Base-by-base conservation (phyloP, 92 coral and sea anemone species). In the Scolanthus callimorphus region DNA sequence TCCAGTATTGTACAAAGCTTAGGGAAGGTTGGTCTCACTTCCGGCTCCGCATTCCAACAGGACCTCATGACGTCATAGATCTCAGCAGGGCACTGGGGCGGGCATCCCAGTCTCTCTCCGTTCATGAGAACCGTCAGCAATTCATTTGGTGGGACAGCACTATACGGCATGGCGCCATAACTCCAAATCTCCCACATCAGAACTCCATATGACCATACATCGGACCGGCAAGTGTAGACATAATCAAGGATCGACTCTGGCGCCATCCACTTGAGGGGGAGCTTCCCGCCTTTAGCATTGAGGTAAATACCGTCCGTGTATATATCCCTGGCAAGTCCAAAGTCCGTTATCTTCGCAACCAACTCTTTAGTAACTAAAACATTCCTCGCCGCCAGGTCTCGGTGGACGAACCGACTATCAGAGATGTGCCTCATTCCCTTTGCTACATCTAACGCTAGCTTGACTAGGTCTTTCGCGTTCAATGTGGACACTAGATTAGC, bases 221-320 rank as follows among this genome's bases (percentile, higher is more conserved):
- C 88, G 13, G 88, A 81, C 37, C 57, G 63, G 17, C 84, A 67
- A 4, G 88, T 81, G 67, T 76, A 81, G 29, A 81, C 55, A 55
- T 81, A 82, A 29, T 81, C 83, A 52, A 67, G 72, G 29, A 81
- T 54, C 17, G 78, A 81, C 49, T 81, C 88, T 1, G 88, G 88
- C 12, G 88, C 84, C 88, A 81, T 81, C 88, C 88, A 81, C 20
- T 81, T 81, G 43, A 81, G 47, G 3, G 88, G 88, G 17, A 81
- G 22, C 19, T 20, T 11, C 19, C 52, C 52, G 23, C 63, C 63
- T 17, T 57, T 74, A 3, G 73, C 56, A 37, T 80, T 80, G 17
- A 63, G 29, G 51, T 80, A 80, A 39, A 80, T 29, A 12, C 86
- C 86, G 20, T 80, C 73, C 45, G 70, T 51, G 43, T 80, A 78